Conservation (phyloP, 1,140 invertebrate species). For the Plutomurus gul region DNA sequence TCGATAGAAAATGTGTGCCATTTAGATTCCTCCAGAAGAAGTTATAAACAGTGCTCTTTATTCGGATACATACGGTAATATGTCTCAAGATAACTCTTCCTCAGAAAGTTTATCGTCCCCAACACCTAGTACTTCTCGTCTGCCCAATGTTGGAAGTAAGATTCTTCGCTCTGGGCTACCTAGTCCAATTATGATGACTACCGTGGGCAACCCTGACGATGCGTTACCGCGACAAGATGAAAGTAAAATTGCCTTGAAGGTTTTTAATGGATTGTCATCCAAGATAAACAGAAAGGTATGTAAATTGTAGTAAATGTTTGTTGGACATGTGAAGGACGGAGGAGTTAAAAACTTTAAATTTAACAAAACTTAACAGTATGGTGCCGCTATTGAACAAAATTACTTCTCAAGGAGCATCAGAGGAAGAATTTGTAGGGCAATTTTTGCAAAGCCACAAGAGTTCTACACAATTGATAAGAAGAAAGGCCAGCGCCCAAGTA, state of each 20-base stretch:
- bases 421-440: constrained; percentile 33
- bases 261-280: no score
- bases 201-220: constrained; percentile 36
- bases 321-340: no score
- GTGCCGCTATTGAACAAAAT: neutral
- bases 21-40: neutral
- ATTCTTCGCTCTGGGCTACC: neutral
- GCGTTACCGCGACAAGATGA: constrained; percentile 6
- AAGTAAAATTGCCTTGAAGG: no score
- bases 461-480: constrained; percentile 33
- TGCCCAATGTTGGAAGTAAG: neutral
- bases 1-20: neutral
- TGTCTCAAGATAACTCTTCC: neutral
- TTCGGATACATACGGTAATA: neutral
- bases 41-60: neutral
- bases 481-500: neutral
- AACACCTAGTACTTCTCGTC: neutral
- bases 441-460: constrained; percentile 38
- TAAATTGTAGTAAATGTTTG: no score
- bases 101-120: neutral
- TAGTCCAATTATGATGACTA: constrained; percentile 11
- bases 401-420: constrained; percentile 32
- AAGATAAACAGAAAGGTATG: no score
- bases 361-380: no score
- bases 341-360: no score